phyloP scores from a whole-genome alignment of 2,113 vertebrate species.

The Bubo bubo region DNA sequence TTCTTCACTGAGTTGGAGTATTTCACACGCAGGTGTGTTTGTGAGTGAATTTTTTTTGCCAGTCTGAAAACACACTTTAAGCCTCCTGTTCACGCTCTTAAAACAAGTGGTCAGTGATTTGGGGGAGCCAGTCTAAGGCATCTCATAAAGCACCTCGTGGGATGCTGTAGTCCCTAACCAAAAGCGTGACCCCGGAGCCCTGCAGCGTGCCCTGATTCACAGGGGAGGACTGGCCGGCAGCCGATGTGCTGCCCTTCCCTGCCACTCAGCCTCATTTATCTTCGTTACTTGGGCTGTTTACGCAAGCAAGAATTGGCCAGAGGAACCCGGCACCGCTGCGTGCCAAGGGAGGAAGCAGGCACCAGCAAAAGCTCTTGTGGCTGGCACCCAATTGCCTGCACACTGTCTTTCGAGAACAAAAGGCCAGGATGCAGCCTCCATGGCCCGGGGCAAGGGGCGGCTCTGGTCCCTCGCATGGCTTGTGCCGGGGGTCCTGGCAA shows the following conservation, averaged over 20 bases:
- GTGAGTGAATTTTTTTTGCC: accelerated
- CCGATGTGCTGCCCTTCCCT: background rate
- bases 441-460: background rate
- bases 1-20: accelerated
- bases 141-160: accelerated
- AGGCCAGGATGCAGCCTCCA: background rate
- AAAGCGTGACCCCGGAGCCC: background rate
- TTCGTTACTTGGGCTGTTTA: background rate
- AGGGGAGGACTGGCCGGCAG: background rate
- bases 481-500: accelerated
- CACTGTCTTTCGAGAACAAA: background rate
- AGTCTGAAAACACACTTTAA: accelerated
- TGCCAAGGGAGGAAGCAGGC: slow-evolving; percentile 51
- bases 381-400: background rate
- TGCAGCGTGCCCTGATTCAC: background rate
- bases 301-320: background rate
- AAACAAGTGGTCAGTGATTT: accelerated
- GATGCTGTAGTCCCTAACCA: background rate
- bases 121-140: background rate
- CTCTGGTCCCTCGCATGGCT: background rate
- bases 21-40: background rate
- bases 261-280: background rate
- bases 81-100: background rate
- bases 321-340: background rate
- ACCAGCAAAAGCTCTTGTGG: background rate